phyloP scores from a whole-genome alignment of 2,888 invertebrate genomes.

The Coenonympha glycerion region DNA sequence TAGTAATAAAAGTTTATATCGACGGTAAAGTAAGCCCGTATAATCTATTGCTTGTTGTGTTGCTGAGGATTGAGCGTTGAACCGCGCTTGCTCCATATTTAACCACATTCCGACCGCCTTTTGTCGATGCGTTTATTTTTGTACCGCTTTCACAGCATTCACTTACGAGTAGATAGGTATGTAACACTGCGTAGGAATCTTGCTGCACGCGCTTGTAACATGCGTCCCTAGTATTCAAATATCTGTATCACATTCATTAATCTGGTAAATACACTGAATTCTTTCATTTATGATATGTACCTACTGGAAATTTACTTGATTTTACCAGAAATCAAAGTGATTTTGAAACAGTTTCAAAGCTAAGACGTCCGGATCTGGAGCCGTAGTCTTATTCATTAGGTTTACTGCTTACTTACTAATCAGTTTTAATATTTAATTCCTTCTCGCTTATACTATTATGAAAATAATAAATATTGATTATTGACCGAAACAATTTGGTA shows the following conservation, averaged over 20 bases:
- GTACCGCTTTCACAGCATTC: slow-evolving; percentile 14
- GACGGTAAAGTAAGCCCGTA: background rate
- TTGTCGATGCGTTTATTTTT: slow-evolving; percentile 17
- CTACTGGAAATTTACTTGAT: too few species aligned
- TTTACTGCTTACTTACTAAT: too few species aligned
- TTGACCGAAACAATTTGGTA: too few species aligned
- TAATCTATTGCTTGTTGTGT: slow-evolving; percentile 7
- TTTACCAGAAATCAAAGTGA: too few species aligned
- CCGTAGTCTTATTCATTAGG: too few species aligned
- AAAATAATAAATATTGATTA: too few species aligned
- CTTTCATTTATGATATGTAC: background rate
- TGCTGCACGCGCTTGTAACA: background rate
- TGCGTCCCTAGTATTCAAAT: background rate
- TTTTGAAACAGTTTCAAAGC: too few species aligned
- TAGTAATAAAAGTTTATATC: background rate
- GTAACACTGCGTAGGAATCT: too few species aligned
- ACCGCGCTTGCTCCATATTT: slow-evolving; percentile 14
- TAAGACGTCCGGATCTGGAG: too few species aligned
- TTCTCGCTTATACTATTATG: too few species aligned
- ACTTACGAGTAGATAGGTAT: background rate
- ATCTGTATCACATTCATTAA: background rate
- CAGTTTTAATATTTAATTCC: too few species aligned
- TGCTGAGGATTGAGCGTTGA: slow-evolving; percentile 11
- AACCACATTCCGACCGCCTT: slow-evolving; percentile 14
- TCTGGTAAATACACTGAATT: background rate